Percentiles rank a stretch among this genome's conserved stretches.
Evolutionary conservation across 2,797 vertebrate genomes (phyloP).

Genomic region (Pseudocheirus occidentalis): DNA sequence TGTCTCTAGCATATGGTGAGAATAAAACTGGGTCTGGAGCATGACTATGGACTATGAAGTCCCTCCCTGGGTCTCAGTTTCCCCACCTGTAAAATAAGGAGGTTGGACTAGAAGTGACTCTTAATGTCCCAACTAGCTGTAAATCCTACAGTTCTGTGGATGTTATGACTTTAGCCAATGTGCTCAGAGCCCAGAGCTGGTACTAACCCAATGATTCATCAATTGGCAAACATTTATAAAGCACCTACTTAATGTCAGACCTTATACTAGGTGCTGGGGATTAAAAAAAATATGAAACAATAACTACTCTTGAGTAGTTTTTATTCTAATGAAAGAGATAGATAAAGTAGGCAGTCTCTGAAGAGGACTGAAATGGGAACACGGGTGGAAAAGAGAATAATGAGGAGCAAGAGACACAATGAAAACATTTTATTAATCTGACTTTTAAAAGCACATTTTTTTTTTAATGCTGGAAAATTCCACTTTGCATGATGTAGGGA

Average conservation of each 20-base stretch:
- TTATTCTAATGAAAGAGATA: not conserved
- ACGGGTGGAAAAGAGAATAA: not conserved
- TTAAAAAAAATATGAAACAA: not conserved
- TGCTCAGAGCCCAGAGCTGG: not conserved
- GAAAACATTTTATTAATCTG: not conserved
- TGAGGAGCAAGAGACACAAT: not conserved
- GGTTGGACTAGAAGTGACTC: not conserved
- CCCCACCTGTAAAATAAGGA: not conserved
- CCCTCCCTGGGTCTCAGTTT: not conserved
- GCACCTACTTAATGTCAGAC: not conserved
- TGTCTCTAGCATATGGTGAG: not conserved
- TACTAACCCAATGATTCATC: not conserved
- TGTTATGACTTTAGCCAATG: not conserved
- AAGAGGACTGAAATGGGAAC: not conserved
- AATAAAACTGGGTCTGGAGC: not conserved
- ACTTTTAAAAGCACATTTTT: not conserved
- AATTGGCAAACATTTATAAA: fast-evolving
- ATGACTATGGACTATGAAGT: not conserved
- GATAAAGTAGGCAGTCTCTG: not conserved
- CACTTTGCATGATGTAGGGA: not conserved
- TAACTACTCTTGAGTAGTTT: not conserved
- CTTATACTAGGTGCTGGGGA: fast-evolving
- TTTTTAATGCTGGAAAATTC: not conserved
- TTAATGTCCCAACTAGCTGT: not conserved
- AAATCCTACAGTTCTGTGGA: not conserved